Percentiles rank a stretch among this genome's conserved stretches.
phyloP scores from a whole-genome alignment of 2,888 invertebrate species.

The Drosophila falleni region DNA sequence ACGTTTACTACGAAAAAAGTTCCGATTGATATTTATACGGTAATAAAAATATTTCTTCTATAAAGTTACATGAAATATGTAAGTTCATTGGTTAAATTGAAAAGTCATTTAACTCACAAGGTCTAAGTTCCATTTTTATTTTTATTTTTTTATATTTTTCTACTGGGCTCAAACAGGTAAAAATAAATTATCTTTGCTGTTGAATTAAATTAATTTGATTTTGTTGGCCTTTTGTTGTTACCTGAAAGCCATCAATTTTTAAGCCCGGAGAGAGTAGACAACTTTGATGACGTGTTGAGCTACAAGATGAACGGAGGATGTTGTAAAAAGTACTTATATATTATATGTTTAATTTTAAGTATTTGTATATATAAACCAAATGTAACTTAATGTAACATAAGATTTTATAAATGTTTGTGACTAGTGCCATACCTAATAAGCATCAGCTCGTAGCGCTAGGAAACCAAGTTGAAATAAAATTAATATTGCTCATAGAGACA shows the following conservation, averaged over 20 bases:
- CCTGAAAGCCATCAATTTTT: constrained; percentile 58
- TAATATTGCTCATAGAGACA: neutral
- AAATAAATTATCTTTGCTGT: constrained; percentile 55
- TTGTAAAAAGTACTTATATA: neutral
- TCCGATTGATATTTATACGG: neutral
- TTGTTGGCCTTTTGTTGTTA: constrained; percentile 41
- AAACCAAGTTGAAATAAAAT: too few relatives aligned
- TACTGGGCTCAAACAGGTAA: constrained; percentile 31
- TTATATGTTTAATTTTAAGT: too few relatives aligned
- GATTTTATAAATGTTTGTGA: too few relatives aligned
- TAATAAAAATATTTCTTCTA: neutral
- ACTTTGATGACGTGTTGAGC: constrained; percentile 20
- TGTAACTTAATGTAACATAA: too few relatives aligned
- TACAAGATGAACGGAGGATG: neutral
- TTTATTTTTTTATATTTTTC: constrained; percentile 3
- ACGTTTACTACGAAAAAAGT: neutral
- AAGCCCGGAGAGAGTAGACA: constrained; percentile 18
- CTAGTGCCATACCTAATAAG: too few relatives aligned
- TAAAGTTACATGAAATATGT: neutral
- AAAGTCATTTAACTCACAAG: constrained; percentile 11
- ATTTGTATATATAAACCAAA: too few relatives aligned
- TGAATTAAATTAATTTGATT: constrained; percentile 64
- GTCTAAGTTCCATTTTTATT: constrained; percentile 2
- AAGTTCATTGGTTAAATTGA: neutral
- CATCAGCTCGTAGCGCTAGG: too few relatives aligned